Base-by-base conservation (phyloP, 2,888 invertebrate genomes). In the Gortyna flavago region DNA sequence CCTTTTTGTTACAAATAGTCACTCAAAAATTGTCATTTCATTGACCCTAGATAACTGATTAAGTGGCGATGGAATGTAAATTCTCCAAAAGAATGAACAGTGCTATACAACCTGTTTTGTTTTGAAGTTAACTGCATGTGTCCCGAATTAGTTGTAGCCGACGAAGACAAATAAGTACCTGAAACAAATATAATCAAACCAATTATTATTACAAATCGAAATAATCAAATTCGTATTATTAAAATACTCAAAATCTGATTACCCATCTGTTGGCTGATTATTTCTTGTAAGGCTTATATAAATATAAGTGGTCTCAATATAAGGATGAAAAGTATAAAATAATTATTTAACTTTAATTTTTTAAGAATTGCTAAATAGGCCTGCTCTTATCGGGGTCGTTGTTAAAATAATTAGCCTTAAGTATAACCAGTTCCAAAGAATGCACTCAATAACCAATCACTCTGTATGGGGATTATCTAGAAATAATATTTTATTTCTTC, bases 141-240 rank as follows among this genome's bases (percentile, higher is more conserved):
- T 44, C 18, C 18, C 8, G 9, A 57, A 57, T 35, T 29, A 4
- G 6, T 29, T 44, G 18, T 44, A 66, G 65, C 65, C 65, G 35
- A 65, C 16, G 29, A 57, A 35, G 35, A 54, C 29, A 35, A 74
- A 59, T 44, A 70, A 57, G 29, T 35, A 44, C 25, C 35, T 35
- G 29, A 35, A 44, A 57, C 44, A 75, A 76, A 75, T 25, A 51
- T 44, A 75, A 54, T 75, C 48, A 25, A 32, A 48, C 25, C 16
- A 6, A 18, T 32, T 48, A 9, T 48, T 13, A 41, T 48, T 29
- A 48, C 48, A 65, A 5, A 48, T n/a, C 32, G 32, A 65, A n/a
- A 48, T 32, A n/a, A 44, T 25, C 32, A 29, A 48, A 67, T 67
- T 29, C 38, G 18, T 62, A 18, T 38, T 25, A 32, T 25, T 29